Conservation (phyloP, 2,797 vertebrate species). For the Cuculus canorus region DNA sequence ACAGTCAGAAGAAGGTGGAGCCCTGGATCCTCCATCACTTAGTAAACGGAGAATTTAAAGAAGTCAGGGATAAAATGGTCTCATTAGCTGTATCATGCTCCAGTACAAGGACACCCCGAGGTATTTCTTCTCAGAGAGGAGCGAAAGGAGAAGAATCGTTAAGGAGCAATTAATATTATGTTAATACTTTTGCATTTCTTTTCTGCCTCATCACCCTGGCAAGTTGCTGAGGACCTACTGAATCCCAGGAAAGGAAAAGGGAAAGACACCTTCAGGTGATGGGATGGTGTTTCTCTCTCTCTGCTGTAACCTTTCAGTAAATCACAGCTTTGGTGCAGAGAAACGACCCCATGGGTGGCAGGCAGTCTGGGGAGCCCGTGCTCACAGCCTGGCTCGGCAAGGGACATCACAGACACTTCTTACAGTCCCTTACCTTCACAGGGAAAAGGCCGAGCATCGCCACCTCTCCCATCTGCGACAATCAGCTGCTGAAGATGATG, state of each 20-base stretch:
- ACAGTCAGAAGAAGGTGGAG: not conserved
- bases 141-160: not conserved
- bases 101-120: not conserved
- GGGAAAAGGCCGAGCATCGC: not conserved
- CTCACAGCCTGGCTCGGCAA: not conserved
- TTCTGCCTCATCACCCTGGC: not conserved
- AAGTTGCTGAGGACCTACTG: not conserved
- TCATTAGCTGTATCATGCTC: not conserved
- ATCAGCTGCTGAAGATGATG: not conserved
- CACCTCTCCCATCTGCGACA: fast-evolving
- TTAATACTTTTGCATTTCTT: not conserved
- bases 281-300: fast-evolving
- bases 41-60: not conserved
- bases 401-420: too few species aligned
- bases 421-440: not conserved
- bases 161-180: not conserved
- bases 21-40: not conserved
- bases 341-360: too few species aligned
- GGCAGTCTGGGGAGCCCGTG: not conserved
- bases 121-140: not conserved
- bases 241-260: not conserved
- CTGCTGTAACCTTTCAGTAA: fast-evolving
- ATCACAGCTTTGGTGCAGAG: not conserved
- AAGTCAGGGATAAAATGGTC: not conserved
- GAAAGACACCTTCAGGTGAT: not conserved